Evolutionary conservation across 2,888 invertebrate species (phyloP), one percentile per base, ranked within the genome.

Genomic region (Odontocolon sp.): DNA sequence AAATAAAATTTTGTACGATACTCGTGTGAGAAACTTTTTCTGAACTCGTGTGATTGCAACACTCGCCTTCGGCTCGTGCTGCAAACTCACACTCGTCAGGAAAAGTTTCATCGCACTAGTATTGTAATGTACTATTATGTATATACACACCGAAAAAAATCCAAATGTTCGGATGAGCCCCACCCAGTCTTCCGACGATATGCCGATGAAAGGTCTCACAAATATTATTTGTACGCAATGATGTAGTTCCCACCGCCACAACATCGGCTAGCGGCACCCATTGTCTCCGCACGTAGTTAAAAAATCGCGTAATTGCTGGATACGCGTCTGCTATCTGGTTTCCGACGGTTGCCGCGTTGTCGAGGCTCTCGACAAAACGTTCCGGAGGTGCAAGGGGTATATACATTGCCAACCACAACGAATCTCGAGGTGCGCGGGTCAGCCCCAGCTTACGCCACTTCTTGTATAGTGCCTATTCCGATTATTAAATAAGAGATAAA

Each of bases 141-240:
- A 26, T 26, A 26, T 52, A 31, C 50, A 23, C 4, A 63, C 63
- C 36, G 28, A 64, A 21, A 8, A 64, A 45, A 5, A 23, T 47
- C 63, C 63, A 64, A 33, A 64, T 64, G 31, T 64, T 50, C 21
- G 50, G 63, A 16, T 64, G 47, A 11, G 31, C 9, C 3, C 63
- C 50, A 8, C 63, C 63, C 18, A 64, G 33, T 50, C 63, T 50
- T n/a, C n/a, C 36, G 26, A 50, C 63, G 21, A 64, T 50, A 14
- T 64, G 50, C 8, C 63, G 47, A 26, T 64, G 47, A 23, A 47
- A 64, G 2, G 63, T 64, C 50, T 64, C 50, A n/a, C 47, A 63
- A 21, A 36, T 33, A 14, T 47, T 63, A 6, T 63, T 63, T 1
- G 63, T 63, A 18, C 63, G 38, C 11, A 64, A 14, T 9, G 33